Percentiles rank a stretch among this genome's conserved stretches.
These are phyloP conservation scores for Lithophane ornitopus DNA, from an alignment of 2,888 invertebrate species.

Conservation along the genomic window DNA sequence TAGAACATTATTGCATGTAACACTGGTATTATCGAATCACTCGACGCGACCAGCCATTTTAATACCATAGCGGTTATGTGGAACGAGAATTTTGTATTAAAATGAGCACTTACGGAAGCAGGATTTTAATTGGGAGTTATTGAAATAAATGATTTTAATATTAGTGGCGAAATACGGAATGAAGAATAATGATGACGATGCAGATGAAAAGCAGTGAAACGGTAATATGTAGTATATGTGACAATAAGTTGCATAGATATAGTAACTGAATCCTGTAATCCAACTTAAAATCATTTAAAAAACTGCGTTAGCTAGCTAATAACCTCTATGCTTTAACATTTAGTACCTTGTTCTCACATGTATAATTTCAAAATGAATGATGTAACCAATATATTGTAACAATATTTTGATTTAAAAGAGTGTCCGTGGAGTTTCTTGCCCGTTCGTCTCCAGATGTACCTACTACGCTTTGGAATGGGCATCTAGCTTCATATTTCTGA, in stretches of 20 bases:
- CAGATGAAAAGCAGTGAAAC: not conserved
- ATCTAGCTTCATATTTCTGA: too few relatives aligned
- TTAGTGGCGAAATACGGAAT: slow-evolving; percentile 2
- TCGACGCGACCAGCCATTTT: slow-evolving; percentile 48
- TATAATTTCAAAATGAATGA: too few relatives aligned
- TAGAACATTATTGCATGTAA: slow-evolving; percentile 53
- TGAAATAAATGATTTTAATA: slow-evolving; percentile 44
- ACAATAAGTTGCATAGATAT: not conserved
- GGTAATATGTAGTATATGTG: not conserved
- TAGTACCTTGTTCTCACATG: too few relatives aligned
- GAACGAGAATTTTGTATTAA: slow-evolving; percentile 43
- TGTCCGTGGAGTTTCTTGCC: too few relatives aligned
- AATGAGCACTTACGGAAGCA: slow-evolving; percentile 36
- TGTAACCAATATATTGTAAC: too few relatives aligned
- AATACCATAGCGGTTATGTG: slow-evolving; percentile 31
- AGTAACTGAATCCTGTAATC: not conserved
- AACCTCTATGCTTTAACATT: too few relatives aligned
- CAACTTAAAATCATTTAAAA: too few relatives aligned
- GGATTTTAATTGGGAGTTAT: slow-evolving; percentile 50
- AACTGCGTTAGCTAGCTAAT: too few relatives aligned
- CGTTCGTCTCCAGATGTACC: too few relatives aligned
- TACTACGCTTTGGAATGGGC: too few relatives aligned
- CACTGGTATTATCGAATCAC: slow-evolving; percentile 49
- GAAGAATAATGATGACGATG: slow-evolving; percentile 10
- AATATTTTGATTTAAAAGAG: too few relatives aligned